Evolutionary conservation across 1,140 invertebrate genomes (phyloP).

Genomic region (Drosophila saltans): DNA sequence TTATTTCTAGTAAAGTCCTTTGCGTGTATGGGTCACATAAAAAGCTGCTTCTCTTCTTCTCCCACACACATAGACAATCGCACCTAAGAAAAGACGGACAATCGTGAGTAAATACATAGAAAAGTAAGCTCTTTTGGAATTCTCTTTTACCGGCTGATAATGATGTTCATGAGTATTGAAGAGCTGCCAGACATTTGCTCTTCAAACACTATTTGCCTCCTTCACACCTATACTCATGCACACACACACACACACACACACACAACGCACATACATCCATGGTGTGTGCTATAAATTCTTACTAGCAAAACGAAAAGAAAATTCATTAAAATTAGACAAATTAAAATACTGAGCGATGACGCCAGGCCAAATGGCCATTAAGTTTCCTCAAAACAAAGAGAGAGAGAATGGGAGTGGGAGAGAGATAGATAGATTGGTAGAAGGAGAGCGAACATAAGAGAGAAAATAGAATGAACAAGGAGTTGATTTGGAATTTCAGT

Average conservation of each 20-base stretch:
- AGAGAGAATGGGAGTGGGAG: conserved; percentile 5
- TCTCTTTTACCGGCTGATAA: conserved; percentile 49
- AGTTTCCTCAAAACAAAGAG: conserved; percentile 40
- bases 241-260: background rate
- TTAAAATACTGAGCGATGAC: conserved; percentile 61
- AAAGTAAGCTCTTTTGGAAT: conserved; percentile 39
- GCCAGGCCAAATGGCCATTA: conserved; percentile 58
- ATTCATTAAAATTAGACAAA: conserved; percentile 75
- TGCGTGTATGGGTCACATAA: conserved; percentile 53
- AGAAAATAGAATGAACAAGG: conserved; percentile 32
- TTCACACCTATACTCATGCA: conserved; percentile 1
- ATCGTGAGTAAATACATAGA: background rate
- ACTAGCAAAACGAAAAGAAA: conserved; percentile 35
- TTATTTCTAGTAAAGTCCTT: conserved; percentile 13
- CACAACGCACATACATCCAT: background rate
- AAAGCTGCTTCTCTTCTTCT: conserved; percentile 19
- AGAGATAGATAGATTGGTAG: conserved; percentile 24
- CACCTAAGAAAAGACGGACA: background rate
- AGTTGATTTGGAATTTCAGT: conserved; percentile 71
- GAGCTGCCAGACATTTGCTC: background rate
- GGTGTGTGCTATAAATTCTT: conserved; percentile 10
- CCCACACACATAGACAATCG: conserved; percentile 27
- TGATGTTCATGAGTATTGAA: background rate
- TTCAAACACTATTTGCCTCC: background rate
- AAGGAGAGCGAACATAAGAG: conserved; percentile 34